Evolutionary conservation across 2,888 invertebrate species (phyloP).

Genomic region (Lysandra bellargus): DNA sequence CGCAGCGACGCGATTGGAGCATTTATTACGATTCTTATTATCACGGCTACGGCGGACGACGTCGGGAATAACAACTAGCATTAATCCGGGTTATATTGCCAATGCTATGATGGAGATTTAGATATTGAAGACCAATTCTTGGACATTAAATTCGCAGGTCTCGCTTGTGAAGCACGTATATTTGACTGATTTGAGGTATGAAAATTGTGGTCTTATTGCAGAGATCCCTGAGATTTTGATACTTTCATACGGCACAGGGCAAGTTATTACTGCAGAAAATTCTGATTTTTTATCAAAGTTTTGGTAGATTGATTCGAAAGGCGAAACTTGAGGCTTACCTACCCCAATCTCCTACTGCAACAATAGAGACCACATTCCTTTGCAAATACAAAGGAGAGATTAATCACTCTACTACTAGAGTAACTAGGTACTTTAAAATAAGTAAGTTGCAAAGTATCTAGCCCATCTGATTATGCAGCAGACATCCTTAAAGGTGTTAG

Average conservation of each 20-base stretch:
- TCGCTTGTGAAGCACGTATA: too few species aligned
- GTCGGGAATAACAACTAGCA: slow-evolving; percentile 70
- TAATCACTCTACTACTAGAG: not conserved
- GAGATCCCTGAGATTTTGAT: too few species aligned
- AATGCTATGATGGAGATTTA: not conserved
- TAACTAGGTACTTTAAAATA: too few species aligned
- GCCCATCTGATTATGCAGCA: not conserved
- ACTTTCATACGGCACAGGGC: too few species aligned
- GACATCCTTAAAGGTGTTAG: not conserved
- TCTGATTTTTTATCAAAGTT: not conserved
- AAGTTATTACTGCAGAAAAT: too few species aligned
- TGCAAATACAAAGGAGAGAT: not conserved
- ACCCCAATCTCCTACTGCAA: too few species aligned
- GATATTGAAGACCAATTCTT: not conserved
- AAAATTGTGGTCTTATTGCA: too few species aligned
- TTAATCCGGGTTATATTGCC: slow-evolving; percentile 41
- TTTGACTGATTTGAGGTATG: too few species aligned
- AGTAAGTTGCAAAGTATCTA: not conserved
- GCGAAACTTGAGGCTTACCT: not conserved
- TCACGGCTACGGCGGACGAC: slow-evolving; percentile 66
- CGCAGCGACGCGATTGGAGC: slow-evolving; percentile 77
- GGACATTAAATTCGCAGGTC: not conserved
- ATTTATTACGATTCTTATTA: slow-evolving; percentile 79
- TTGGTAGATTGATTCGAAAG: not conserved
- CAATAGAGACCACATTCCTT: not conserved